Base-by-base conservation (phyloP, 2,797 vertebrate species). In the Cuniculus paca region DNA sequence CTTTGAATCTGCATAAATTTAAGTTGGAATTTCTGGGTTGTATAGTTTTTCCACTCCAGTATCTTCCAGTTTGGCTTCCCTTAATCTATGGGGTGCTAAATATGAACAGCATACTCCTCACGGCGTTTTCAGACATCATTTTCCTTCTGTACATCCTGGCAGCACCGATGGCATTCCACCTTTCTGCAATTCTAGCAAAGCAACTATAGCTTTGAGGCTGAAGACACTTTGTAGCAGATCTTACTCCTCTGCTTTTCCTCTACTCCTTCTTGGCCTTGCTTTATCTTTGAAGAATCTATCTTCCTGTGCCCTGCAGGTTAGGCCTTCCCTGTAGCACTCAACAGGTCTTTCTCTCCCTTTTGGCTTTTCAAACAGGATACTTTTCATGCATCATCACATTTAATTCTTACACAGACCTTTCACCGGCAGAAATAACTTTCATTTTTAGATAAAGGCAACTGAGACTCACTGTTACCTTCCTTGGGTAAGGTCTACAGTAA, bases 291-390 rank as follows among this genome's bases (percentile, higher is more conserved):
- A 42, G 72, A 88, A 19, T 3, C 56, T 34, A n/a, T n/a, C n/a
- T n/a, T 84, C n/a, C 70, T 19, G 19, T 24, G 26, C 9, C 1
- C 54, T 36, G 36, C 31, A n/a, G 20, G 4, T 1, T 19, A 61
- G 9, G 26, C 17, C 31, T 85, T 95, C 58, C 26, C n/a, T 39
- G 17, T 2, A 50, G 65, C 4, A 31, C 39, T 48, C 17, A 34
- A 61, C n/a, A n/a, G 77, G 54, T 24, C 84, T 88, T 92, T 42
- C 48, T 91, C 60, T 80, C 56, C 34, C 68, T 95, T 90, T 65
- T 70, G 26, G 52, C 14, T 96, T 93, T 77, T n/a, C 54, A 74
- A 65, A 79, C 20, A 72, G 0, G 2, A 56, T 65, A 56, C 54
- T 93, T 65, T 0, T 1, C 60, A 31, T 1, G 0, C 19, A 24